These are phyloP conservation scores for Andricus quercusramuli DNA, from an alignment of 2,888 invertebrate species.

Conservation along the genomic window DNA sequence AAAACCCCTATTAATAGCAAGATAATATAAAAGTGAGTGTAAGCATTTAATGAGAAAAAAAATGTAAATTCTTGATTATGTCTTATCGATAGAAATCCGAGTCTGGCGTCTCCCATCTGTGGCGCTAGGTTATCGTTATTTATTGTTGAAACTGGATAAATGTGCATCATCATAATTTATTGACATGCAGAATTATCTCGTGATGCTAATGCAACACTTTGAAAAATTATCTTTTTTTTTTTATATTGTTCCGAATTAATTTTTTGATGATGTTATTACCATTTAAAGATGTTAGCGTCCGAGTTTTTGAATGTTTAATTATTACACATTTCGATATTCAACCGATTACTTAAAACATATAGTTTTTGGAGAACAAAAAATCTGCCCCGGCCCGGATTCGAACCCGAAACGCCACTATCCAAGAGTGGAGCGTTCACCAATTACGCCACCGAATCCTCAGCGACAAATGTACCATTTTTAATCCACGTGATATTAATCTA, in stretches of 20 bases:
- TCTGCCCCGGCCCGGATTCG: no score
- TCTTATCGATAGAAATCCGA: not conserved
- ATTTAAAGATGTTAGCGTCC: no score
- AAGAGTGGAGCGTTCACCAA: no score
- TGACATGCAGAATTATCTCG: not conserved
- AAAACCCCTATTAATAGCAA: not conserved
- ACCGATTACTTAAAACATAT: no score
- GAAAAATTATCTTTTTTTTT: not conserved
- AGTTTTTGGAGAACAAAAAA: no score
- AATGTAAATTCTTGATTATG: not conserved
- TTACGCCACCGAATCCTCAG: no score
- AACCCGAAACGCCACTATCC: no score
- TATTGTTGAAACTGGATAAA: slow-evolving; percentile 15
- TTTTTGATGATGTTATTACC: no score
- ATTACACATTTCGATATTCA: no score
- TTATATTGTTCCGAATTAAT: slow-evolving; percentile 4
- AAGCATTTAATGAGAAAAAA: not conserved
- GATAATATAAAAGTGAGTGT: not conserved
- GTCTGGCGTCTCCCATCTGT: not conserved
- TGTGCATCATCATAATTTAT: slow-evolving; percentile 1
- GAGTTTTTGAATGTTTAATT: no score
- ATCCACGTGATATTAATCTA: no score
- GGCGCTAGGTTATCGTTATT: not conserved
- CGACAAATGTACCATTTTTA: no score
- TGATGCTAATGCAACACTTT: slow-evolving; percentile 1